Conservation (phyloP, 2,113 vertebrate genomes). For the human (Homo sapiens) region DNA sequence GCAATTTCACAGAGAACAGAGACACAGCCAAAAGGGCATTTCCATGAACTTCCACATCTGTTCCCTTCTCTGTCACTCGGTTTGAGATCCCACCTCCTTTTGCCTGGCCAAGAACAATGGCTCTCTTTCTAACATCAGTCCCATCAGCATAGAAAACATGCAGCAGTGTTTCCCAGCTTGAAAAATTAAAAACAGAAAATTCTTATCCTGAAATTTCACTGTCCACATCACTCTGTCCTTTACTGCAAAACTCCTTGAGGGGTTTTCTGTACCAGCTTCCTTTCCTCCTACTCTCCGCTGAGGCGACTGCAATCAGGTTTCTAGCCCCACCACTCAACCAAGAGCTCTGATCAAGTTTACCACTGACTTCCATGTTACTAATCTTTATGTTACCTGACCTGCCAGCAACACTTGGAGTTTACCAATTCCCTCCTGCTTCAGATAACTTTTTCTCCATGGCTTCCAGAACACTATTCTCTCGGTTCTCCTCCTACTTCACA, state of each 20-base stretch:
- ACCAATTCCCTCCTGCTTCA: neutral
- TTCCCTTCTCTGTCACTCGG: neutral
- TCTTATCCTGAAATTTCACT: too few relatives aligned
- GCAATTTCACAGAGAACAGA: neutral
- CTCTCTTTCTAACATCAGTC: neutral
- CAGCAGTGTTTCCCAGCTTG: neutral
- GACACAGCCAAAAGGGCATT: neutral
- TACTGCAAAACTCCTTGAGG: neutral
- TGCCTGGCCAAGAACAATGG: neutral
- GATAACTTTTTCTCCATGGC: neutral
- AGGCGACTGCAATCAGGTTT: neutral
- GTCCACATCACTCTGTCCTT: neutral
- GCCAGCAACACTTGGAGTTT: neutral
- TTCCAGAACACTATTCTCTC: neutral
- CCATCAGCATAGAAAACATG: neutral
- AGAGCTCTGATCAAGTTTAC: neutral
- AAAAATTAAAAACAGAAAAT: neutral
- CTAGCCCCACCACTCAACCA: neutral
- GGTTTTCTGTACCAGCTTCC: neutral
- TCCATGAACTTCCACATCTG: neutral
- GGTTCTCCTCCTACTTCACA: neutral
- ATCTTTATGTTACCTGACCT: too few relatives aligned
- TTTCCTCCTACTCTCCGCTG: neutral
- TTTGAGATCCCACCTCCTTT: neutral
- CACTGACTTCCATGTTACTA: fast-evolving